phyloP scores from a whole-genome alignment of 2,888 invertebrate genomes.

The Hylaea fasciaria region DNA sequence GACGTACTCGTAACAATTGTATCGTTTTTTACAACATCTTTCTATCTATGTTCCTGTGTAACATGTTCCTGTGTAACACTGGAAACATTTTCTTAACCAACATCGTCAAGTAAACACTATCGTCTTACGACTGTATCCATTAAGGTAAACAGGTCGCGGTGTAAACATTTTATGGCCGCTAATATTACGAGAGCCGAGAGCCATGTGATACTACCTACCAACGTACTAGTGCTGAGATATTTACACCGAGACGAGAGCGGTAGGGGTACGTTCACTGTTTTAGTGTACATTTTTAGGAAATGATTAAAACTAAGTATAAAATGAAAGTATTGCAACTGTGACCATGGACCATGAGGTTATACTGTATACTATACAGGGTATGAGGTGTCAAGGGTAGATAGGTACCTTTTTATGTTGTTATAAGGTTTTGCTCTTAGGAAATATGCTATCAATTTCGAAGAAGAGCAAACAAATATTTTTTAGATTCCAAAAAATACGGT shows the following conservation, averaged over 20 bases:
- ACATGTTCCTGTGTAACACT: too few species aligned
- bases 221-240: constrained; percentile 25
- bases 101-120: constrained; percentile 17
- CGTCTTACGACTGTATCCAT: constrained; percentile 32
- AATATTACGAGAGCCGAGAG: constrained; percentile 44
- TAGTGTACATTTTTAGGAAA: background rate
- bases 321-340: background rate
- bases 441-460: too few species aligned
- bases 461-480: too few species aligned
- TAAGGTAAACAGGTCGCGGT: constrained; percentile 48
- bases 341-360: too few species aligned
- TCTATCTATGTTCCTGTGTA: too few species aligned
- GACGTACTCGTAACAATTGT: too few species aligned
- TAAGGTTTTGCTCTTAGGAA: too few species aligned
- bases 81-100: constrained; percentile 19
- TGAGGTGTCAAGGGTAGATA: too few species aligned
- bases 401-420: too few species aligned
- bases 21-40: too few species aligned
- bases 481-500: too few species aligned
- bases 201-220: constrained; percentile 29
- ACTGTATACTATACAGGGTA: too few species aligned
- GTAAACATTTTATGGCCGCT: constrained; percentile 46
- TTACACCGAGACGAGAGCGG: constrained; percentile 34
- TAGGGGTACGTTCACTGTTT: constrained; percentile 36
- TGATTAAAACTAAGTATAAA: background rate